Percentiles rank a stretch among this genome's conserved stretches.
Evolutionary conservation across 2,888 invertebrate species (phyloP).

Genomic region (Taphrorychus bicolor): DNA sequence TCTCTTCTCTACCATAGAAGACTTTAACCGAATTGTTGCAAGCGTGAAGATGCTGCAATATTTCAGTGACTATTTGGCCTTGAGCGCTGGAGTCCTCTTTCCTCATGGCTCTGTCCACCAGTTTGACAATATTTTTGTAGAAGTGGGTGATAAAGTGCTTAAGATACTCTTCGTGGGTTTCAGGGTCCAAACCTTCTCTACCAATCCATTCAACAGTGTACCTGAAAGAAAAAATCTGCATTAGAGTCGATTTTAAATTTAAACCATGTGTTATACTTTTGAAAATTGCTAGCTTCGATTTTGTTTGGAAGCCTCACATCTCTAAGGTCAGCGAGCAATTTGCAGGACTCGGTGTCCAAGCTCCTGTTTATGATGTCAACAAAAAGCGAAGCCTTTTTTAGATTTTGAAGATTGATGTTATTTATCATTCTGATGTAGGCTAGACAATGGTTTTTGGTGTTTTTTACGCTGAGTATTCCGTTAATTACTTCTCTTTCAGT

Average conservation of each 20-base stretch:
- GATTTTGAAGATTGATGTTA: slow-evolving; percentile 94
- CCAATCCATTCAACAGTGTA: slow-evolving; percentile 98
- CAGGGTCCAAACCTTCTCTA: slow-evolving; percentile 89
- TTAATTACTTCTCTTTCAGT: slow-evolving; percentile 98
- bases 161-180: slow-evolving; percentile 92
- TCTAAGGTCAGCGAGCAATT: slow-evolving; percentile 84
- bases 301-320: slow-evolving; percentile 90
- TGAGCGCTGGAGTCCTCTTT: slow-evolving; percentile 94
- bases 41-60: slow-evolving; percentile 93
- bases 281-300: slow-evolving; percentile 87
- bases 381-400: slow-evolving; percentile 93
- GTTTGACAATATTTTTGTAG: slow-evolving; percentile 88
- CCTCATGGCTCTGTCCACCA: slow-evolving; percentile 94
- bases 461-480: slow-evolving; percentile 90
- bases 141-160: slow-evolving; percentile 94
- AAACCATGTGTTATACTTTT: slow-evolving; percentile 68
- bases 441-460: slow-evolving; percentile 93
- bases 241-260: not conserved
- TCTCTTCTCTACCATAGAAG: slow-evolving; percentile 92
- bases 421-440: slow-evolving; percentile 96
- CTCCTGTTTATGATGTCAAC: slow-evolving; percentile 93
- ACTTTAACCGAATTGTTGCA: slow-evolving; percentile 93
- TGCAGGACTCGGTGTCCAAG: slow-evolving; percentile 92
- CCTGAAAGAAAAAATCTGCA: slow-evolving; percentile 59
- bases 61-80: slow-evolving; percentile 92